Evolutionary conservation across 2,797 vertebrate species (phyloP), one percentile per base, ranked within the genome.

Genomic region (Champsocephalus gunnari): DNA sequence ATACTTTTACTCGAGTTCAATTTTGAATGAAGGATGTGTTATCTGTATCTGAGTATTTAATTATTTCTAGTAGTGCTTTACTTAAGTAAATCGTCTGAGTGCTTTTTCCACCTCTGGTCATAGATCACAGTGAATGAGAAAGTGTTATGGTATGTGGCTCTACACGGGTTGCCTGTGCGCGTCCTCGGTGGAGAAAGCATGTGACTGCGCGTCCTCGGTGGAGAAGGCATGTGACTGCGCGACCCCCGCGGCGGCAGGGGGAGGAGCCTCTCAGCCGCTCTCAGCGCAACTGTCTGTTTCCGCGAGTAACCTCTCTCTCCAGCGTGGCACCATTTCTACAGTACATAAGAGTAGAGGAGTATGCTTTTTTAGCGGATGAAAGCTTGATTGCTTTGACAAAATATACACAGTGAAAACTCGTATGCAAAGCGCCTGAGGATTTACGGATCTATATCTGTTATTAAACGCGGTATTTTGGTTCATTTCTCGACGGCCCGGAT

Each of bases 151-250:
- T 17, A 17, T 21, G 51, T 55, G 4, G 9, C 4, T n/a, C 9
- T 16, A 7, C 13, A 7, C 13, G 0, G 12, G 54, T 60, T 79
- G 78, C 5, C 14, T 12, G 6, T 64, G 88, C 91, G 85, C 87
- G 90, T 59, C 10, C 88, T 5, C 81, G 69, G 0, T 9, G 43
- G 9, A 8, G 44, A 28, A 54, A 34, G 73, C 93, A 93, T 78
- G 92, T 93, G 93, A 93, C 73, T 90, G 92, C 93, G 83, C 21
- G 21, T 59, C 10, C 88, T 5, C 93, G 90, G 21, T 24, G 21
- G 9, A 8, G 44, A 28, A 54, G 38, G 73, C 93, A 93, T 78
- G 92, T 93, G 93, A 93, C 73, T 90, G 92, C 93, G 83, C 93
- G 90, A n/a, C 51, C 44, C 88, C 60, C 69, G 77, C 21, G 9